Conservation (phyloP, 1,140 invertebrate genomes). For the Harpegnathos saltator region DNA sequence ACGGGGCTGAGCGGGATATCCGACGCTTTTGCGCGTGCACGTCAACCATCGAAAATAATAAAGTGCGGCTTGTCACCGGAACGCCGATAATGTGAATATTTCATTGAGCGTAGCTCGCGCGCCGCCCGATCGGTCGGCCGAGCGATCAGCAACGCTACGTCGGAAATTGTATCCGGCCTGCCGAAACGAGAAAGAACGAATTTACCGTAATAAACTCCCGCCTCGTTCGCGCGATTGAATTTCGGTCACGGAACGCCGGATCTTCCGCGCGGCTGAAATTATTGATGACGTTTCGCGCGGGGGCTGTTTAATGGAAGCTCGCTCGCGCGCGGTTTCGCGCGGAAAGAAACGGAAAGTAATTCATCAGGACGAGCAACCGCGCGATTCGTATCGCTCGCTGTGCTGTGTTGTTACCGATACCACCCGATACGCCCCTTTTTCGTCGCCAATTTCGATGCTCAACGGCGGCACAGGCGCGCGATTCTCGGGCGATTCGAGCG, state of each 20-base stretch:
- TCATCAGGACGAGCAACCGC: conserved; percentile 31
- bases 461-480: no score
- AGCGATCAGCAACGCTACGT: conserved; percentile 51
- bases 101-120: conserved; percentile 63
- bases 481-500: conserved; percentile 10
- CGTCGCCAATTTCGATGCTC: conserved; percentile 19
- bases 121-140: background rate
- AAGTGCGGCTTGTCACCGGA: conserved; percentile 66
- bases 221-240: conserved; percentile 24
- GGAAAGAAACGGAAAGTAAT: conserved; percentile 51
- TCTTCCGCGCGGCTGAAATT: conserved; percentile 51
- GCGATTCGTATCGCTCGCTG: conserved; percentile 29
- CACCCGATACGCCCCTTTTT: background rate
- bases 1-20: conserved; percentile 26
- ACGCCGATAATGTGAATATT: conserved; percentile 75
- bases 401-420: background rate
- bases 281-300: conserved; percentile 44
- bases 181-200: conserved; percentile 63
- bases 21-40: conserved; percentile 18
- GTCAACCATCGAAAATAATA: conserved; percentile 67
- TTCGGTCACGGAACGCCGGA: conserved; percentile 46
- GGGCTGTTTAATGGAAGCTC: conserved; percentile 41
- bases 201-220: conserved; percentile 65
- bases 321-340: conserved; percentile 52
- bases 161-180: conserved; percentile 67